These are phyloP conservation scores for Hestina assimilis DNA, from an alignment of 1,140 invertebrate species.

Conservation along the genomic window DNA sequence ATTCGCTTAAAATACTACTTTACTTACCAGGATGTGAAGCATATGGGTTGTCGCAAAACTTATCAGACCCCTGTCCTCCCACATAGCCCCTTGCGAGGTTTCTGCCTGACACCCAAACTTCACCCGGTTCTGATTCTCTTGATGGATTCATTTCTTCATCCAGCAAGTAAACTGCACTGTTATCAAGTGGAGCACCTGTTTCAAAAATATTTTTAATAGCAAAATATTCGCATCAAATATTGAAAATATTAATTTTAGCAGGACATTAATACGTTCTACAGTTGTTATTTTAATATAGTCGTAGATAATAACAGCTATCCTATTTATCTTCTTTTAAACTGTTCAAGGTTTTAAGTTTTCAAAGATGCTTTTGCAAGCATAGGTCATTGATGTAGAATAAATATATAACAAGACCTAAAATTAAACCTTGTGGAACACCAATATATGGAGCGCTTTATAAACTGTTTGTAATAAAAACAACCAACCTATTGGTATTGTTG, in stretches of 20 bases:
- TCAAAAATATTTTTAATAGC: neutral
- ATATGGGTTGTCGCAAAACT: constrained; percentile 86
- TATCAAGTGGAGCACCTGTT: constrained; percentile 84
- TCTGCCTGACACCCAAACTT: constrained; percentile 87
- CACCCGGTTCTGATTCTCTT: constrained; percentile 84
- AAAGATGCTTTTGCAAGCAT: too few relatives aligned
- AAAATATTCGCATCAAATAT: too few relatives aligned
- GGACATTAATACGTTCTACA: too few relatives aligned
- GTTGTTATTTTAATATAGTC: too few relatives aligned
- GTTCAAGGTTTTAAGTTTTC: too few relatives aligned
- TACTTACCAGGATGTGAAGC: constrained; percentile 82
- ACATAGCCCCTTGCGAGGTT: constrained; percentile 91
- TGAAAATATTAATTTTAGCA: too few relatives aligned
- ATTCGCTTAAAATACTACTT: neutral
- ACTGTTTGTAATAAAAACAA: neutral
- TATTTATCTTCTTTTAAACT: too few relatives aligned
- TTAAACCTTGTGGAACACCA: neutral
- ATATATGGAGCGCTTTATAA: neutral
- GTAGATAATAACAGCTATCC: too few relatives aligned
- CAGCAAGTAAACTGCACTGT: constrained; percentile 88
- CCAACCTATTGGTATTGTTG: constrained; percentile 90
- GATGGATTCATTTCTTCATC: constrained; percentile 85
- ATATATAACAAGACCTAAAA: neutral
- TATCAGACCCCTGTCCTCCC: constrained; percentile 83
- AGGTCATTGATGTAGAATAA: too few relatives aligned